Base-by-base conservation (phyloP, 2,888 invertebrate species). In the Synanthedon andrenaeformis region DNA sequence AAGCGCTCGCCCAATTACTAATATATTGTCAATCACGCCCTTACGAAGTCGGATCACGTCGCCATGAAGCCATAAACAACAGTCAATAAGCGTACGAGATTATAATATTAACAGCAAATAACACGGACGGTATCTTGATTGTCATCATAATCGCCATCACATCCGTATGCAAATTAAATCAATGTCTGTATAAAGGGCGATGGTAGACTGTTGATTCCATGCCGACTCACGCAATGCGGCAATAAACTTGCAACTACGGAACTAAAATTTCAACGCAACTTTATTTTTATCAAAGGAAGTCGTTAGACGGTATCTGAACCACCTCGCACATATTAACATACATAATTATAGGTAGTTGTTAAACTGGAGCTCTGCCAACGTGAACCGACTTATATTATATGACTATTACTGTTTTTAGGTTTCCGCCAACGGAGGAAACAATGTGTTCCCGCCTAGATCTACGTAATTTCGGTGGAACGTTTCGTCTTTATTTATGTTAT, bases 221-320 rank as follows among this genome's bases (percentile, higher is more conserved):
- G 68, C 59, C 66, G 65, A 62, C 59, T 69, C 85, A 85, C 85
- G 85, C 85, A 79, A 85, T 82, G 76, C 78, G 72, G 70, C 80
- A 77, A 85, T 85, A 85, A 84, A 85, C 79, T 79, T 81, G 76
- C 79, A 80, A 71, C 77, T 75, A 78, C 82, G 85, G 84, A 85
- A 84, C 85, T 84, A 70, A 85, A 85, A 83, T 85, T 85, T 85
- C 85, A 85, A 83, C 85, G 84, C 85, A 85, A 83, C 83, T 83
- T 84, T 82, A 83, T 85, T 84, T 85, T 84, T 84, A 84, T 83
- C 82, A 77, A 72, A 80, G 85, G 84, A 85, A 85, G 85, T 85
- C 84, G 85, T 85, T 85, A 85, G 84, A 80, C 82, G 81, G 64
- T 85, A 85, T 85, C 85, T 82, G 78, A 76, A 74, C 79, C 77